phyloP scores from a whole-genome alignment of 2,797 vertebrate genomes.

The Psittacula derbiana region DNA sequence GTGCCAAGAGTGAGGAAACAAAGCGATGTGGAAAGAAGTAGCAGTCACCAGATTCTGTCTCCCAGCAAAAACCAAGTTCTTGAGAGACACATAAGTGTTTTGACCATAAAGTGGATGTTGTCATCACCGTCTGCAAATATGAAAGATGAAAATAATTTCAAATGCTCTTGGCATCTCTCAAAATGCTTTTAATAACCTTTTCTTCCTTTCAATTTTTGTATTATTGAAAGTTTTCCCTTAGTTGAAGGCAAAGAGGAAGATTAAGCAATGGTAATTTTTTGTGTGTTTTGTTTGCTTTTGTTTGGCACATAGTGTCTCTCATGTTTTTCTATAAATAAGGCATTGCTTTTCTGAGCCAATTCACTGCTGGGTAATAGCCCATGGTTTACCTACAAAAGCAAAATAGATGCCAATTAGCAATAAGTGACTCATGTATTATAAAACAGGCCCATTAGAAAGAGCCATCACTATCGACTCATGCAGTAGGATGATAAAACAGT shows the following conservation, averaged over 20 bases:
- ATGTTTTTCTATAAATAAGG: constrained; percentile 24
- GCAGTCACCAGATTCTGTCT: neutral
- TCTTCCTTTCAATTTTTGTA: neutral
- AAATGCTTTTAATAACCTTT: neutral
- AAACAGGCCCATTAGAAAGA: neutral
- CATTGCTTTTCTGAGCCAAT: neutral
- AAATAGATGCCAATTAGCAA: constrained; percentile 39
- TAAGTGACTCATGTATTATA: constrained; percentile 38
- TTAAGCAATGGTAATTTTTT: neutral
- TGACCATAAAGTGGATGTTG: neutral
- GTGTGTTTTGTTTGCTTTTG: neutral
- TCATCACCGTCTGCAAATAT: constrained; percentile 32
- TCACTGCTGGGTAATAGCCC: neutral
- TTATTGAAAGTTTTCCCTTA: neutral
- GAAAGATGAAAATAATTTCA: neutral
- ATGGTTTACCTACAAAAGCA: constrained; percentile 6
- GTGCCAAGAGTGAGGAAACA: constrained; percentile 3
- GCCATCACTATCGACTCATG: neutral
- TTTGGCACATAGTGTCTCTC: neutral
- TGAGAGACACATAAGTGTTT: neutral
- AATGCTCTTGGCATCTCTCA: neutral
- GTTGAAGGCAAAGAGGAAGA: neutral
- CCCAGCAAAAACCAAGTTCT: neutral
- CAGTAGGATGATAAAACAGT: neutral
- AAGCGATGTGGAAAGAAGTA: neutral